Percentiles rank a stretch among this genome's conserved stretches.
phyloP scores from a whole-genome alignment of 1,140 invertebrate genomes.

The Rhagoletis zephyria region DNA sequence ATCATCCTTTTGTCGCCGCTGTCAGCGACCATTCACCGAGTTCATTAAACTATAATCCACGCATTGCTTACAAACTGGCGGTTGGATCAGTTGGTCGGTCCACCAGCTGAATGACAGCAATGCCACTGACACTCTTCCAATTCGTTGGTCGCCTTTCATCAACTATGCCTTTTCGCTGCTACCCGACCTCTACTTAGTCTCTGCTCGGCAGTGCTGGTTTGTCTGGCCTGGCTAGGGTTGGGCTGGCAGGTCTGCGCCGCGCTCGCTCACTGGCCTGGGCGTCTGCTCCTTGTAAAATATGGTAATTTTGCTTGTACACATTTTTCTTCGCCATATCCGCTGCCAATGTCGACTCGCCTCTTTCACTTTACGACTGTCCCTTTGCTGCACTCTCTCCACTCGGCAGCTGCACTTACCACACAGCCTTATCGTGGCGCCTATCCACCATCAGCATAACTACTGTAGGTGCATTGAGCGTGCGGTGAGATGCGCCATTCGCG shows the following conservation, averaged over 20 bases:
- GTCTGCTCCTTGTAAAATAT: conserved; percentile 22
- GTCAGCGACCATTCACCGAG: conserved; percentile 12
- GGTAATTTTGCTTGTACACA: conserved; percentile 29
- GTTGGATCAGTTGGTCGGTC: not conserved
- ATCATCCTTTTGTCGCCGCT: not conserved
- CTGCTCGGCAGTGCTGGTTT: not conserved
- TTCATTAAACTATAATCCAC: conserved; percentile 51
- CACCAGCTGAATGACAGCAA: conserved; percentile 16
- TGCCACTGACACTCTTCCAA: conserved; percentile 14
- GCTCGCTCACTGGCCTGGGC: not conserved
- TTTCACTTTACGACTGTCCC: not conserved
- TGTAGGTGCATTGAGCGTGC: not conserved
- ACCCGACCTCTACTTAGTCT: not conserved
- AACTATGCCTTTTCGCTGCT: not conserved
- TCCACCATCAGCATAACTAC: not conserved
- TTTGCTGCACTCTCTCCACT: not conserved
- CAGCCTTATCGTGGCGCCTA: not conserved
- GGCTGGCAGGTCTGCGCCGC: no score
- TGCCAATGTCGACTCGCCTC: not conserved
- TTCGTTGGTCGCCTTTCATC: not conserved
- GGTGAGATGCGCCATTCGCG: conserved; percentile 22
- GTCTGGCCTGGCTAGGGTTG: not conserved
- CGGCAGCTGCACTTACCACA: not conserved
- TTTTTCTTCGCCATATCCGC: not conserved
- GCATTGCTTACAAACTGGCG: conserved; percentile 30